phyloP scores from a whole-genome alignment of 2,113 vertebrate genomes.

The Cavia aperea region DNA sequence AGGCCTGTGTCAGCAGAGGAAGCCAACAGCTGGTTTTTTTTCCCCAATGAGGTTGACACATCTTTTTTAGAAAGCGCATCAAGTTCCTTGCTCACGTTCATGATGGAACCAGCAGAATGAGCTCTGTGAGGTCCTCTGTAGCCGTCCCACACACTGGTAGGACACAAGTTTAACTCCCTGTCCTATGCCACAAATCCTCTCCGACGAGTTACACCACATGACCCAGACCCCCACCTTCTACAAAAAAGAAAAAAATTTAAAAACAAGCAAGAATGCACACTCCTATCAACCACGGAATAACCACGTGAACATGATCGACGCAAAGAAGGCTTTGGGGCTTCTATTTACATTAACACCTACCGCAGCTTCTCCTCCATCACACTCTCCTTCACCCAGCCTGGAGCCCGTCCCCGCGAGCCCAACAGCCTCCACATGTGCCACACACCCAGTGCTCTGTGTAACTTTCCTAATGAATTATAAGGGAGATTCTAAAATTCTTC shows the following conservation, averaged over 20 bases:
- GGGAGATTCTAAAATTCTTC: conserved; percentile 67
- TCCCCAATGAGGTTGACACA: not conserved
- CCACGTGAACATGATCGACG: conserved; percentile 44
- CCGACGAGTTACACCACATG: conserved; percentile 9
- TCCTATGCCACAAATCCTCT: not conserved
- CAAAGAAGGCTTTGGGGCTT: conserved; percentile 33
- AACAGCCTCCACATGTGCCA: conserved; percentile 23
- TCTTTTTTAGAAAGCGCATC: not conserved
- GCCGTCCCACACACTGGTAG: conserved; percentile 30
- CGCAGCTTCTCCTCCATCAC: conserved; percentile 48
- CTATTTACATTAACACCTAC: conserved; percentile 47
- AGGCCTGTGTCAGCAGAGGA: not conserved
- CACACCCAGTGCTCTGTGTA: conserved; percentile 31
- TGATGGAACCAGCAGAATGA: not conserved
- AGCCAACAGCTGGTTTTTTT: not conserved
- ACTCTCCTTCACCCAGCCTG: conserved; percentile 29
- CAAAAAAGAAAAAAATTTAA: conserved; percentile 58
- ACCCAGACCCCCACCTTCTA: conserved; percentile 34
- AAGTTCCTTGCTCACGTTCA: not conserved
- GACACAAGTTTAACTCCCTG: not conserved
- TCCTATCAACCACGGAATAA: conserved; percentile 66
- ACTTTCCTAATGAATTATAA: conserved; percentile 64
- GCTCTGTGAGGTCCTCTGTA: not conserved
- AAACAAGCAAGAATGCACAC: conserved; percentile 37
- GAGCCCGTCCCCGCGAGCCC: conserved; percentile 33